A percentile compares a stretch with the other conserved stretches of the same genome.
Conservation (phyloP, 37 sponge, comb jelly and placozoan genomes). For the Aplysina aerophoba region DNA sequence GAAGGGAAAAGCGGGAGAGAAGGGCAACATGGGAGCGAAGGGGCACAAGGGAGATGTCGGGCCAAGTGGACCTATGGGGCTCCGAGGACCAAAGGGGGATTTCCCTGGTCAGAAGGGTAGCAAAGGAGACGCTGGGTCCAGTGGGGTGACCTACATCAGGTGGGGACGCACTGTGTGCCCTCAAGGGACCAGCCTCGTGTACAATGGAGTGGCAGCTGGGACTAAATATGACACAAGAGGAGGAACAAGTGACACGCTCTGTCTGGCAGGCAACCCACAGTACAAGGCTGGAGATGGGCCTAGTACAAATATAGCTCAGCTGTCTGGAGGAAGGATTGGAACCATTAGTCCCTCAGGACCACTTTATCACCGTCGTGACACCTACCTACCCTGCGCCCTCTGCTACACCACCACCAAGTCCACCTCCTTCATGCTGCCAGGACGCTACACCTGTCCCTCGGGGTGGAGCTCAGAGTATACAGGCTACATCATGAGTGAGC, state of each 20-base stretch:
- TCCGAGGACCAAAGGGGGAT: too few relatives aligned
- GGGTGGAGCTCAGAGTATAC: neutral
- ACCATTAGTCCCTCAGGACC: too few relatives aligned
- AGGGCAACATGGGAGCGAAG: neutral
- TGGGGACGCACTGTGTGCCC: constrained; percentile 25
- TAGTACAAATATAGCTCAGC: too few relatives aligned
- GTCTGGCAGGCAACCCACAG: constrained; percentile 6
- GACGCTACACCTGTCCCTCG: neutral
- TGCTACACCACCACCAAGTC: neutral
- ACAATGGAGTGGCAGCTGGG: constrained; percentile 17
- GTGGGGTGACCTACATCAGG: constrained; percentile 21
- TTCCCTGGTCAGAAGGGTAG: too few relatives aligned
- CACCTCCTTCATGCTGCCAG: constrained; percentile 21
- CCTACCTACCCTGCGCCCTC: constrained; percentile 15
- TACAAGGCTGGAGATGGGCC: neutral
- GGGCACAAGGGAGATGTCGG: neutral
- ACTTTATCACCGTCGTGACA: neutral
- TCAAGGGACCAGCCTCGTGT: neutral
- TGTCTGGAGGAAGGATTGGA: neutral
- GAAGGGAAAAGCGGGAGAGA: neutral
- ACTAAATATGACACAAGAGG: neutral
- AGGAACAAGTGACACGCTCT: constrained; percentile 8
- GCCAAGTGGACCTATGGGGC: neutral
- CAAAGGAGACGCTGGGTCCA: neutral
- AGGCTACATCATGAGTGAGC: constrained; percentile 8